Percentiles rank a stretch among this genome's conserved stretches.
phyloP scores from a whole-genome alignment of 2,113 vertebrate genomes.

The Bostrychus sinensis region DNA sequence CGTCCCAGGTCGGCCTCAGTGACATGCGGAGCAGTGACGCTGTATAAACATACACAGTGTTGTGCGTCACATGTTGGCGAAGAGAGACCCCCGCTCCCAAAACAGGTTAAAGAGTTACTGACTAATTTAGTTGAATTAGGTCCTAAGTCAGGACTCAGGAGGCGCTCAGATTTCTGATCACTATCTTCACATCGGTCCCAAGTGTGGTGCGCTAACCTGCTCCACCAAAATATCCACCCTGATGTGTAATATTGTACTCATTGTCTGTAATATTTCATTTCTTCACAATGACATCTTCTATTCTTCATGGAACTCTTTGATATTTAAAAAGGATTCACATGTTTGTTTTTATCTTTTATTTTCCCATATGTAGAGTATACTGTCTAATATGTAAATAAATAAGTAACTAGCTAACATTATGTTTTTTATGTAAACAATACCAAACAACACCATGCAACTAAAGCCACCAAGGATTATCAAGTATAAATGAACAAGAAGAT shows the following conservation, averaged over 20 bases:
- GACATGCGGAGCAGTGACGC: constrained; percentile 30
- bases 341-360: no score
- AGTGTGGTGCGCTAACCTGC: constrained; percentile 16
- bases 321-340: no score
- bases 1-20: not conserved
- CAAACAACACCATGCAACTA: no score
- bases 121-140: constrained; percentile 18
- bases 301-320: no score
- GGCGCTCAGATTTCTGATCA: constrained; percentile 28
- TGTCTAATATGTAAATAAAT: no score
- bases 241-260: constrained; percentile 39
- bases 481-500: no score
- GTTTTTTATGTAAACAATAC: no score
- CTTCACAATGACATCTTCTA: no score
- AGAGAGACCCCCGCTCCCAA: not conserved
- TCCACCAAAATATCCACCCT: constrained; percentile 31
- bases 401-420: no score
- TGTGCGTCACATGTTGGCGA: constrained; percentile 19
- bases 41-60: constrained; percentile 53
- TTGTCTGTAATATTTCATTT: constrained; percentile 14
- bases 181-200: constrained; percentile 23
- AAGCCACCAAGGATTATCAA: no score
- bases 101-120: constrained; percentile 22
- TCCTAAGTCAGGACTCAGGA: constrained; percentile 3
- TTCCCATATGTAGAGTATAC: no score